Evolutionary conservation across 2,888 invertebrate species (phyloP), one percentile per base, ranked within the genome.

Genomic region (Anodontia alba): DNA sequence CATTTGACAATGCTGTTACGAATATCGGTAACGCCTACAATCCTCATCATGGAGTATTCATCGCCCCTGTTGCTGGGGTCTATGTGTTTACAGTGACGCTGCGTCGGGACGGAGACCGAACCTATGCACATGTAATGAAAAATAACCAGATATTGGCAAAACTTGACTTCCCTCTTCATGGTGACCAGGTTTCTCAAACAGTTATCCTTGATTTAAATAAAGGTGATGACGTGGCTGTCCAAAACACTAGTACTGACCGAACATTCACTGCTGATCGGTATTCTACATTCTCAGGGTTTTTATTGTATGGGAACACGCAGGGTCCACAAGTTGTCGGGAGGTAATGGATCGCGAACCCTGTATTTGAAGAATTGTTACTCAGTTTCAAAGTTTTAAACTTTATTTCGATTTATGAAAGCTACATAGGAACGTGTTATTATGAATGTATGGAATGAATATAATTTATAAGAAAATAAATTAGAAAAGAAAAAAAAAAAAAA

Each of bases 201-300:
- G n/a, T 38, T 8, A 31, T 69, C 15, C 17, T 69, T 20, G 43
- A 36, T 5, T n/a, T 69, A 12, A 15, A 42, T 10, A 33, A 23
- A 43, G 38, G 38, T 7, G 69, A 69, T 36, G 69, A 69, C 36
- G 42, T 69, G 8, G 33, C 38, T 12, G 42, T 69, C 17, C 69
- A 69, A 38, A 69, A 36, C 26, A 69, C 10, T 5, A 8, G 8
- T n/a, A 2, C 15, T 3, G 33, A 69, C 69, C 15, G 42, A 8
- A 10, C 23, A 12, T 26, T 38, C 15, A 33, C 5, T 12, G 69
- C 38, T 26, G 36, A 36, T 31, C n/a, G 33, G 17, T 69, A n/a
- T 69, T 38, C 69, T 10, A 26, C 66, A 29, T 66, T 66, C 26
- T 7, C 23, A 8, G 54, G 54, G 54, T 54, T 54, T 29, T 20